Evolutionary conservation across 1,140 invertebrate genomes (phyloP).

Genomic region (Coenobita brevimanus): DNA sequence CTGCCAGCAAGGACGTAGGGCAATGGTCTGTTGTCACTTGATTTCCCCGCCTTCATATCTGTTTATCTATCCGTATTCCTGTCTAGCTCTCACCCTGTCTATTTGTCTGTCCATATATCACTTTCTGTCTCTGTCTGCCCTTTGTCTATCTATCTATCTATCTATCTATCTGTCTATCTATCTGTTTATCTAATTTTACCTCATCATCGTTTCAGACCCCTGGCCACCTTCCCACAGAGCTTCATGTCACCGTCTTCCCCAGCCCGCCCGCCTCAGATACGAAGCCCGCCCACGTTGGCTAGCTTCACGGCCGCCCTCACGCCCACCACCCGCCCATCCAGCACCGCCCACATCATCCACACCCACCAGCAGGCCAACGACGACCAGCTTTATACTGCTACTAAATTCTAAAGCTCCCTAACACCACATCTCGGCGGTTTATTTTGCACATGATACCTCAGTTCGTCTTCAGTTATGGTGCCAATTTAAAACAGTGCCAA

Average conservation of each 20-base stretch:
- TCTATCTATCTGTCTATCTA: background rate
- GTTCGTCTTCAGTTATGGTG: too few relatives aligned
- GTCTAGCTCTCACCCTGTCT: too few relatives aligned
- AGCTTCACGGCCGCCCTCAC: slow-evolving; percentile 45
- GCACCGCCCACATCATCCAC: slow-evolving; percentile 62
- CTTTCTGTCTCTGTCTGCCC: background rate
- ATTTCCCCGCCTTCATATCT: too few relatives aligned
- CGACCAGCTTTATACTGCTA: slow-evolving; percentile 50
- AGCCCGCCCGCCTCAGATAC: slow-evolving; percentile 34
- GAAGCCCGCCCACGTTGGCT: slow-evolving; percentile 44
- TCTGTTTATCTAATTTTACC: too few relatives aligned
- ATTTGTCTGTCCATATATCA: background rate
- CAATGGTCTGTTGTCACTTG: too few relatives aligned
- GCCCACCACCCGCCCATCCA: slow-evolving; percentile 55
- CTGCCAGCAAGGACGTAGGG: too few relatives aligned
- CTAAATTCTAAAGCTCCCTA: slow-evolving; percentile 51
- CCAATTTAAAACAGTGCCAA: too few relatives aligned
- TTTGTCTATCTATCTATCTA: background rate
- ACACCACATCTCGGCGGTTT: too few relatives aligned
- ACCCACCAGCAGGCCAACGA: slow-evolving; percentile 41
- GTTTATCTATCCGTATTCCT: too few relatives aligned
- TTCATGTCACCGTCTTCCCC: slow-evolving; percentile 53
- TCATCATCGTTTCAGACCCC: slow-evolving; percentile 8
- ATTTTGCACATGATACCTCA: too few relatives aligned
- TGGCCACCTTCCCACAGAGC: slow-evolving; percentile 50